A percentile compares a stretch with the other conserved stretches of the same genome.
These are phyloP conservation scores for Columbina picui DNA, from an alignment of 2,113 vertebrate species.

Conservation along the genomic window DNA sequence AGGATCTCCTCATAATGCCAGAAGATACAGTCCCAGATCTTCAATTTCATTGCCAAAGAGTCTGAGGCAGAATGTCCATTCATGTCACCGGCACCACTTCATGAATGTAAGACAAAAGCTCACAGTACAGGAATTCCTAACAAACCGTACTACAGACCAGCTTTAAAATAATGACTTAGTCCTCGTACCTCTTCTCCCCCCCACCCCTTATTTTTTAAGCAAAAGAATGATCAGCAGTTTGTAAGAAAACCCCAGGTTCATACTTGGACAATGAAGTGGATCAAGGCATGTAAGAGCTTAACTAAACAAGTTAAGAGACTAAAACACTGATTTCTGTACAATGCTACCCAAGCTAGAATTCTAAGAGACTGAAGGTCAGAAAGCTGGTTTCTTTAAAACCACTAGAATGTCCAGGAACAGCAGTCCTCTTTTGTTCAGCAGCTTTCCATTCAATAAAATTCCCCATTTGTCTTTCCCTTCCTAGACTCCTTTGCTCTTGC, in stretches of 20 bases:
- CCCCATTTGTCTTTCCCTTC: slow-evolving; percentile 24
- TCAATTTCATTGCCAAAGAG: neutral
- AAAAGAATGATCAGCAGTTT: neutral
- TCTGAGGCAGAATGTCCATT: neutral
- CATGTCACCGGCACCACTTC: neutral
- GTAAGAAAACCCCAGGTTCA: neutral
- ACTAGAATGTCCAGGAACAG: neutral
- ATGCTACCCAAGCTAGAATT: neutral
- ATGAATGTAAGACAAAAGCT: neutral
- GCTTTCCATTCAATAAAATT: slow-evolving; percentile 37
- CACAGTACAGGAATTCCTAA: neutral
- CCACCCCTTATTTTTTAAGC: neutral
- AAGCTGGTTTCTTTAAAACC: slow-evolving; percentile 22
- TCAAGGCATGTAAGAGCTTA: neutral
- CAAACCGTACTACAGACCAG: neutral
- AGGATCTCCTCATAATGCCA: neutral
- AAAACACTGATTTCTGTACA: neutral
- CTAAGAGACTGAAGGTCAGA: neutral
- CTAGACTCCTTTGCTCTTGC: neutral
- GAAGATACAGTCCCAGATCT: neutral
- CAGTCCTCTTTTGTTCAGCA: slow-evolving; percentile 30
- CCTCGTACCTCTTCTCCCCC: neutral
- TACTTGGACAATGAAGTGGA: neutral
- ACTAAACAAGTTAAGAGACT: neutral
- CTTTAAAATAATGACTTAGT: neutral